Evolutionary conservation across 1,140 invertebrate genomes (phyloP).

Genomic region (Oedothorax gibbosus): DNA sequence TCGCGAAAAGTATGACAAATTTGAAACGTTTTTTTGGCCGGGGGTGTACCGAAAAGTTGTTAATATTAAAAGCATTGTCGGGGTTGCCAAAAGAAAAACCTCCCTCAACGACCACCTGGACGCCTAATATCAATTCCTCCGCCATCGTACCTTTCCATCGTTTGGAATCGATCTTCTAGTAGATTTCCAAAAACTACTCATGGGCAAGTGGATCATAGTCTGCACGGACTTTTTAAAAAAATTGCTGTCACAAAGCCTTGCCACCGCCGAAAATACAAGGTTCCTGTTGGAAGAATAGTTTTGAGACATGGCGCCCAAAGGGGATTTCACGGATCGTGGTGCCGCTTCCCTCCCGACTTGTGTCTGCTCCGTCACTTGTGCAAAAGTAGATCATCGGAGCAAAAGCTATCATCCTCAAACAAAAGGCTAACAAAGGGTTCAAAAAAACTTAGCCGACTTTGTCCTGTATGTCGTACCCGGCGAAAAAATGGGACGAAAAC

Average conservation of each 20-base stretch:
- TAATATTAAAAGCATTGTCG: neutral
- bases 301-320: too few species aligned
- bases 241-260: neutral
- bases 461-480: too few species aligned
- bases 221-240: neutral
- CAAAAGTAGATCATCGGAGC: too few species aligned
- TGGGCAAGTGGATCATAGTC: neutral
- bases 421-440: too few species aligned
- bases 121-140: neutral
- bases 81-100: neutral
- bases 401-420: too few species aligned
- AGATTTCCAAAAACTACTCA: neutral
- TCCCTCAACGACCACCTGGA: neutral
- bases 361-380: too few species aligned
- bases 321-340: too few species aligned
- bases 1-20: conserved; percentile 4
- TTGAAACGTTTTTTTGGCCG: neutral
- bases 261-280: neutral
- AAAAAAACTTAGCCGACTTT: too few species aligned
- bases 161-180: neutral
- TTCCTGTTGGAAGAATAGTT: too few species aligned
- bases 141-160: neutral
- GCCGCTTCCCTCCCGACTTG: too few species aligned
- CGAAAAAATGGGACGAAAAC: too few species aligned
- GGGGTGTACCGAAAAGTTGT: neutral